Conservation (phyloP, 92 coral and sea anemone genomes). For the Zoanthus gigantus region DNA sequence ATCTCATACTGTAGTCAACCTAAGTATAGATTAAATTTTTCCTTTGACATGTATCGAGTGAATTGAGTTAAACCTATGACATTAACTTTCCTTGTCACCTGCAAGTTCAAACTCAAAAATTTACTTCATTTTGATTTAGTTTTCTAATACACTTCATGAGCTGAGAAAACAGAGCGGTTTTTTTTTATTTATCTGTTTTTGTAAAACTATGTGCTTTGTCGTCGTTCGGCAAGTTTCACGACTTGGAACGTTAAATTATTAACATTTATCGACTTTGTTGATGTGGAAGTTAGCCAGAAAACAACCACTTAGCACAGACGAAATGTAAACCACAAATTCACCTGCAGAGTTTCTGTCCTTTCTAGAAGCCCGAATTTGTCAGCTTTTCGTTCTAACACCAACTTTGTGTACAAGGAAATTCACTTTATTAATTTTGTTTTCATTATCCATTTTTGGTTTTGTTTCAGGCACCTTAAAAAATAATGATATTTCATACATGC, state of each 20-base stretch:
- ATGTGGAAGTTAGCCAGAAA: slow-evolving; percentile 36
- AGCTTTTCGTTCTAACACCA: neutral
- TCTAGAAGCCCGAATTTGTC: slow-evolving; percentile 4
- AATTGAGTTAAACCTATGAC: neutral
- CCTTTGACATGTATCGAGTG: neutral
- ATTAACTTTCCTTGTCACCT: slow-evolving; percentile 11
- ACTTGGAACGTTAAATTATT: slow-evolving; percentile 36
- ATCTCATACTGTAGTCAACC: no score
- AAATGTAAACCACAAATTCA: slow-evolving; percentile 5
- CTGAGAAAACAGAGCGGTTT: neutral
- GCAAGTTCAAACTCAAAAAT: slow-evolving; percentile 25
- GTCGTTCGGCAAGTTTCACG: slow-evolving; percentile 25
- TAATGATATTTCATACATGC: slow-evolving; percentile 11
- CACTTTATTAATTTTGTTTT: neutral
- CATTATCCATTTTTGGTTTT: slow-evolving; percentile 30
- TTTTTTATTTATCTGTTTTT: slow-evolving; percentile 7
- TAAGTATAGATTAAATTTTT: neutral
- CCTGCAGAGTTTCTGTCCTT: neutral
- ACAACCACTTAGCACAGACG: neutral
- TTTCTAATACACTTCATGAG: neutral
- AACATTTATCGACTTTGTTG: slow-evolving; percentile 22
- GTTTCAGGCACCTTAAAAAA: slow-evolving; percentile 5
- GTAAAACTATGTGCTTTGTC: neutral
- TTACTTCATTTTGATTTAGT: slow-evolving; percentile 1
- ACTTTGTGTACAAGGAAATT: neutral